These are phyloP conservation scores for Brevimyrus niger DNA, from an alignment of 2,113 vertebrate genomes.

Conservation along the genomic window DNA sequence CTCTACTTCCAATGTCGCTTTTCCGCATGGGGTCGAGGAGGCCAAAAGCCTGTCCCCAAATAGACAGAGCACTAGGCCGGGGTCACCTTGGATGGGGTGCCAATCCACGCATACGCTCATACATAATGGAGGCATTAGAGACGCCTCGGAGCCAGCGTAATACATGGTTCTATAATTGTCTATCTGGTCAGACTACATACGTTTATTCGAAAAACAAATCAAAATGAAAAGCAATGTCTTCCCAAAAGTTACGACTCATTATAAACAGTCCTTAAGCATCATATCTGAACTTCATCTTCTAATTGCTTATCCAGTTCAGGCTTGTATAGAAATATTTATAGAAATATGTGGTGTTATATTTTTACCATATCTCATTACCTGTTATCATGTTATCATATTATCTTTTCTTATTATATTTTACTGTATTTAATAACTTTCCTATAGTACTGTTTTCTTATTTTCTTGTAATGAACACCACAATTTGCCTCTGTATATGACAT, in stretches of 20 bases:
- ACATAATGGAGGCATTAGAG: background rate
- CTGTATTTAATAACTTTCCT: background rate
- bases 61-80: background rate
- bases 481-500: background rate
- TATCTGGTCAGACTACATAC: background rate
- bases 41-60: background rate
- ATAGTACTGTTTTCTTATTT: background rate
- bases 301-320: background rate
- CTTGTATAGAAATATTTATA: background rate
- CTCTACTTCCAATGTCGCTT: background rate
- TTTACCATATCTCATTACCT: background rate
- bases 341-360: background rate
- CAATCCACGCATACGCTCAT: background rate
- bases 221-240: background rate
- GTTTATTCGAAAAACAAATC: background rate
- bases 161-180: background rate
- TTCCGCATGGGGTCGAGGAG: background rate
- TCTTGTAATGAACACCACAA: background rate
- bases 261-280: background rate
- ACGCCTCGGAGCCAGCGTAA: background rate
- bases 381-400: background rate
- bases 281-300: background rate
- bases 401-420: background rate
- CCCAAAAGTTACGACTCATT: background rate
- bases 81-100: background rate